phyloP scores from a whole-genome alignment of 2,888 invertebrate genomes.

The Campopleginae sp. region DNA sequence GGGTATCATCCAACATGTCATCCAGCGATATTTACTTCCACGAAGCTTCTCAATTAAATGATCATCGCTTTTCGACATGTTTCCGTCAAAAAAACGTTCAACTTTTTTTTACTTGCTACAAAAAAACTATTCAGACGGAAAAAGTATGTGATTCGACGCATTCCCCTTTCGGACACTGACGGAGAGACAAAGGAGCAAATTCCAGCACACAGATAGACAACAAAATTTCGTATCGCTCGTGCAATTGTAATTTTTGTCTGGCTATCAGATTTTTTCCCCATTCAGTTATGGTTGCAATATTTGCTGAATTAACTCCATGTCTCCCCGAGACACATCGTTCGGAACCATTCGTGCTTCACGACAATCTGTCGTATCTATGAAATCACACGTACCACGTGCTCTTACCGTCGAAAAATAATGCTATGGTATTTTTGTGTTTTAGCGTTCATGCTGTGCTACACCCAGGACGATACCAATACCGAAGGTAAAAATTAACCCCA shows the following conservation, averaged over 20 bases:
- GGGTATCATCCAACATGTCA: background rate
- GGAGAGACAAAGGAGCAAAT: constrained; percentile 12
- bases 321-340: constrained; percentile 30
- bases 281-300: background rate
- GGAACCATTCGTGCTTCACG: constrained; percentile 54
- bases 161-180: background rate
- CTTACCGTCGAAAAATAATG: background rate
- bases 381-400: background rate
- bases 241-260: background rate
- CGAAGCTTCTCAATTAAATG: background rate
- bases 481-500: constrained; percentile 88
- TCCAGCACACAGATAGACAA: background rate
- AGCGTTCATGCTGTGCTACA: constrained; percentile 98
- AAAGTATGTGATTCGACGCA: background rate
- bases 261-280: background rate
- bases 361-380: background rate
- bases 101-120: background rate
- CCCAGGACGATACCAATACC: constrained; percentile 95
- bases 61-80: background rate
- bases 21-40: background rate
- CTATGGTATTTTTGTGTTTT: constrained; percentile 87
- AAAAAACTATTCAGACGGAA: background rate
- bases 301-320: background rate
- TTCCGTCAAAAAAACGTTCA: background rate
- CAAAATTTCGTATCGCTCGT: background rate